Base-by-base conservation (phyloP, 1,140 invertebrate species). In the Sminthurinus signatus region DNA sequence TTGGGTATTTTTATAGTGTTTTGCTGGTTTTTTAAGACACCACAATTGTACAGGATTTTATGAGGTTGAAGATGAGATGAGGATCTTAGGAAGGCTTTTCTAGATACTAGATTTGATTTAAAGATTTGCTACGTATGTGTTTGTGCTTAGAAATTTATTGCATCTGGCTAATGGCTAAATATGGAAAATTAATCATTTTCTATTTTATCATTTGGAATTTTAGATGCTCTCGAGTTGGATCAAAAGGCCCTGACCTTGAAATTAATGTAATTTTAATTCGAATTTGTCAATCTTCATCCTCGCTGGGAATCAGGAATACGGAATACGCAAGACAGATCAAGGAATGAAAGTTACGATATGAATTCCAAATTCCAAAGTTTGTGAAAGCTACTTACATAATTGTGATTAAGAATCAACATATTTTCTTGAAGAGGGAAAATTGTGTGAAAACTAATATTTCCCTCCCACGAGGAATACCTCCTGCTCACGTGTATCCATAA, bases 171-270 rank as follows among this genome's bases (percentile, higher is more conserved):
- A 28, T n/a, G 39, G 39, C 17, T 27, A 23, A 31, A 28, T 3
- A 10, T 5, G 12, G 8, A 23, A 25, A 31, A 56, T 14, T 42
- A 15, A 42, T 36, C 4, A 8, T 5, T 8, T 19, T 23, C 39
- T 36, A 29, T 28, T 52, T 8, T 27, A 15, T 4, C 25, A 28
- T 52, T 25, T 52, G 44, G 21, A 46, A 46, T 52, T 52, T 52
- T 23, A 56, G 54, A 56, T 56, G 54, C 36, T 56, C 32, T 56
- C 36, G 2, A 28, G 54, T 23, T 56, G 54, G 54, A 27, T 42
- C 54, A 56, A 56, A 42, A 31, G 36, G 17, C 8, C 36, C 8
- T 8, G 17, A 39, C 8, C 36, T 8, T 39, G 36, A 39, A 17
- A 39, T 17, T 39, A 10, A 10, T 39, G 8, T 17, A 39, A 39